phyloP scores from a whole-genome alignment of 2,113 vertebrate genomes.

The Salvelinus namaycush region DNA sequence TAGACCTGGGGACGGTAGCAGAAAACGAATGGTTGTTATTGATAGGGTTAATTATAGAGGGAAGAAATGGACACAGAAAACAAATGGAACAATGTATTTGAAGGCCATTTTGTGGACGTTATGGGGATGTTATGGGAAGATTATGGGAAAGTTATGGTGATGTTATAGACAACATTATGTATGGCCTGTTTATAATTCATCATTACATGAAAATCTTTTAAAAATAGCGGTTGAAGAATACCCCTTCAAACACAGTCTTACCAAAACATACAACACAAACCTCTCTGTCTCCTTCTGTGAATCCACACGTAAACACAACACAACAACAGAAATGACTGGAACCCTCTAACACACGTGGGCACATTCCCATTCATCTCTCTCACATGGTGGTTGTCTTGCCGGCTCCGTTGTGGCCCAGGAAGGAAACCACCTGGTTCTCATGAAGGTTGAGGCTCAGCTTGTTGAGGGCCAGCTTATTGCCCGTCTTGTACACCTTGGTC shows the following conservation, averaged over 20 bases:
- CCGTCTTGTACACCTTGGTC: slow-evolving; percentile 94
- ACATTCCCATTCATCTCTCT: slow-evolving; percentile 46
- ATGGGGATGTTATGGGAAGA: not conserved
- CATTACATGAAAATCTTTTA: not conserved
- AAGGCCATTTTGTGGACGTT: not conserved
- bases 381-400: slow-evolving; percentile 99
- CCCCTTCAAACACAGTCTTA: not conserved
- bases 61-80: not conserved
- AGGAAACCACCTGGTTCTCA: slow-evolving; percentile 96
- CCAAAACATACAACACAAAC: not conserved
- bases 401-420: slow-evolving; percentile 93
- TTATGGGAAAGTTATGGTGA: not conserved
- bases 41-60: not conserved
- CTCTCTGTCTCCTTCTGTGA: not conserved
- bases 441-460: slow-evolving; percentile 93
- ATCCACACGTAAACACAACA: not conserved
- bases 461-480: slow-evolving; percentile 90
- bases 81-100: not conserved
- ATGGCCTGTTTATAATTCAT: not conserved
- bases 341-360: not conserved
- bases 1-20: slow-evolving; percentile 79
- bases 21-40: not conserved
- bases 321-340: not conserved
- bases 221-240: not conserved
- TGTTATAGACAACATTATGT: not conserved